phyloP scores from a whole-genome alignment of 2,888 invertebrate genomes.

The Malthinus seriepunctatus region DNA sequence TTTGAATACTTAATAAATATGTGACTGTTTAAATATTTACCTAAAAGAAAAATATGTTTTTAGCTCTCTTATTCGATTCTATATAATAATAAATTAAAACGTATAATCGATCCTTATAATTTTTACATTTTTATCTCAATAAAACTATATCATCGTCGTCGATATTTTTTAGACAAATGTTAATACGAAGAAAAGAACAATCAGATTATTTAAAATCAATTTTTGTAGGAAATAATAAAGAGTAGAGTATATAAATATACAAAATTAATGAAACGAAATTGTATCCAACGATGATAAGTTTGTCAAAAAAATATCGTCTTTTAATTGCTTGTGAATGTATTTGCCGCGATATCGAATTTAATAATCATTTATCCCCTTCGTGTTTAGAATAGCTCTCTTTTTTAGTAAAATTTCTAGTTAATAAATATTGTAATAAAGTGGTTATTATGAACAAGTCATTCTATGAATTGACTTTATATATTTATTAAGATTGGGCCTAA shows the following conservation, averaged over 20 bases:
- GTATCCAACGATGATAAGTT: constrained; percentile 36
- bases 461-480: constrained; percentile 48
- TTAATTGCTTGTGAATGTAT: constrained; percentile 47
- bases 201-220: constrained; percentile 4
- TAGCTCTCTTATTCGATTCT: constrained; percentile 44
- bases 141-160: constrained; percentile 25
- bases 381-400: constrained; percentile 50
- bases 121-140: constrained; percentile 39
- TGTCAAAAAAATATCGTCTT: constrained; percentile 26
- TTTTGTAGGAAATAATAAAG: neutral
- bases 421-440: constrained; percentile 39
- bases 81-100: constrained; percentile 32
- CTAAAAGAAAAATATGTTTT: constrained; percentile 45
- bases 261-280: constrained; percentile 2
- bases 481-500: constrained; percentile 29
- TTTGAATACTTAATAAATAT: constrained; percentile 41
- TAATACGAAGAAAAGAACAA: constrained; percentile 21
- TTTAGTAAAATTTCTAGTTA: constrained; percentile 50
- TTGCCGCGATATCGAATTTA: constrained; percentile 52
- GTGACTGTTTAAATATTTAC: constrained; percentile 46
- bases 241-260: no score
- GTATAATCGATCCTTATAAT: constrained; percentile 44
- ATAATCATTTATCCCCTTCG: constrained; percentile 49
- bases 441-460: constrained; percentile 43
- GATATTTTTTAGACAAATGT: constrained; percentile 40